phyloP scores from a whole-genome alignment of 2,113 vertebrate species.

The Felis catus region DNA sequence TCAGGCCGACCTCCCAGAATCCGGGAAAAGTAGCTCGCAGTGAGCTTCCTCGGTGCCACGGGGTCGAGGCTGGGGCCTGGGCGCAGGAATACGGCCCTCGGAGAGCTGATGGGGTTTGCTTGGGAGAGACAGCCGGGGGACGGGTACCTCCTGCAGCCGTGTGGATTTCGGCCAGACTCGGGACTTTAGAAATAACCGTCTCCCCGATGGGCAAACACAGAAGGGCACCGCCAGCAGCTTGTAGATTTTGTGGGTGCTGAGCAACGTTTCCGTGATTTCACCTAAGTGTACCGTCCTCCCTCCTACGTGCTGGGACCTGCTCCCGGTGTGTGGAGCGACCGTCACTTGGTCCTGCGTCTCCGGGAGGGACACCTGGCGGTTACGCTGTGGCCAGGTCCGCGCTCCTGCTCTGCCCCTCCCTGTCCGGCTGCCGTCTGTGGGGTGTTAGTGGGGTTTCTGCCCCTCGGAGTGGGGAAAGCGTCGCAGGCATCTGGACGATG shows the following conservation, averaged over 20 bases:
- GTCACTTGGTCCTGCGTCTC: neutral
- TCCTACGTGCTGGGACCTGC: fast-evolving
- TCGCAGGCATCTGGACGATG: too few species aligned
- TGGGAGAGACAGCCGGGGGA: neutral
- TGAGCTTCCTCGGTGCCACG: neutral
- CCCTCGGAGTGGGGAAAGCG: neutral
- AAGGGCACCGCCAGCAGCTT: neutral
- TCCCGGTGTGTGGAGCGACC: fast-evolving
- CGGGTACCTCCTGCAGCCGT: neutral
- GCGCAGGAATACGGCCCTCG: fast-evolving
- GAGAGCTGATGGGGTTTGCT: neutral
- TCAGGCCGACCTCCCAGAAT: neutral
- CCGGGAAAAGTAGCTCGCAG: neutral
- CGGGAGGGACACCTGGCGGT: too few species aligned
- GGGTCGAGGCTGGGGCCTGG: fast-evolving
- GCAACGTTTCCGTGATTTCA: neutral
- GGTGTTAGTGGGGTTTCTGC: neutral
- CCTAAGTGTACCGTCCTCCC: neutral
- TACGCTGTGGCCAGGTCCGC: neutral
- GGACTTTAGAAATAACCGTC: neutral
- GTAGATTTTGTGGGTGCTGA: neutral
- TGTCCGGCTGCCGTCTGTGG: neutral
- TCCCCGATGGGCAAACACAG: neutral
- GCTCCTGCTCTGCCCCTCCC: neutral
- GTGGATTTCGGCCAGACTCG: neutral